Percentiles rank a stretch among this genome's conserved stretches.
Conservation (phyloP, 2,888 invertebrate species). For the Cylindroiulus punctatus region DNA sequence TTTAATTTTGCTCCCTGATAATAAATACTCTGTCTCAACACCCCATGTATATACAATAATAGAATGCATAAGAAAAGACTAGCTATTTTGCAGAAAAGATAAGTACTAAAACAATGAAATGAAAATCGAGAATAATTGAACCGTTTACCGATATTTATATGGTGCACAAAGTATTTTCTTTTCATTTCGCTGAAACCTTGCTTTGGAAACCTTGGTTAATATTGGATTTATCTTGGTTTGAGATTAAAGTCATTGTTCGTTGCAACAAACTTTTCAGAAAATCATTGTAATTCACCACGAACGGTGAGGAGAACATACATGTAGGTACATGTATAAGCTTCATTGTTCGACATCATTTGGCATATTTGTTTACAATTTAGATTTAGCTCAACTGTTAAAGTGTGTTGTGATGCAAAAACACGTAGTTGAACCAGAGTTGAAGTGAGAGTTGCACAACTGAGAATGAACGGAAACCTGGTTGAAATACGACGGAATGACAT, state of each 20-base stretch:
- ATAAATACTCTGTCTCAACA: background rate
- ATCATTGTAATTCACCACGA: background rate
- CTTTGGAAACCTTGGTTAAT: no score
- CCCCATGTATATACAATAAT: background rate
- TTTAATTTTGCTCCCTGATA: background rate
- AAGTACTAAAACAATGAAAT: background rate
- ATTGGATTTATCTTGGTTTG: no score
- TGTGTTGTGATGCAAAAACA: background rate
- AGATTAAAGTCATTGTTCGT: no score
- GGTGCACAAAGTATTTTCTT: no score
- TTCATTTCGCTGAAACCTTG: no score
- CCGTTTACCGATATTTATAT: no score
- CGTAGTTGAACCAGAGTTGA: background rate
- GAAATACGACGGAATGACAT: background rate
- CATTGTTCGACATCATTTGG: background rate
- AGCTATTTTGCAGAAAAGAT: background rate
- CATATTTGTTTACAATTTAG: background rate
- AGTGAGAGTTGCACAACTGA: background rate
- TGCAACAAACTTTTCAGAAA: no score
- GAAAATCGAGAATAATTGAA: no score
- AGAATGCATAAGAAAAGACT: background rate
- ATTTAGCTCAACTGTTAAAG: background rate
- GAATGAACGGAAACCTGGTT: slow-evolving; percentile 1
- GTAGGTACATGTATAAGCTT: background rate
- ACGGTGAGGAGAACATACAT: background rate